Percentiles rank a stretch among this genome's conserved stretches.
These are phyloP conservation scores for Adineta ricciae DNA, from an alignment of 2,888 invertebrate genomes.

Conservation along the genomic window DNA sequence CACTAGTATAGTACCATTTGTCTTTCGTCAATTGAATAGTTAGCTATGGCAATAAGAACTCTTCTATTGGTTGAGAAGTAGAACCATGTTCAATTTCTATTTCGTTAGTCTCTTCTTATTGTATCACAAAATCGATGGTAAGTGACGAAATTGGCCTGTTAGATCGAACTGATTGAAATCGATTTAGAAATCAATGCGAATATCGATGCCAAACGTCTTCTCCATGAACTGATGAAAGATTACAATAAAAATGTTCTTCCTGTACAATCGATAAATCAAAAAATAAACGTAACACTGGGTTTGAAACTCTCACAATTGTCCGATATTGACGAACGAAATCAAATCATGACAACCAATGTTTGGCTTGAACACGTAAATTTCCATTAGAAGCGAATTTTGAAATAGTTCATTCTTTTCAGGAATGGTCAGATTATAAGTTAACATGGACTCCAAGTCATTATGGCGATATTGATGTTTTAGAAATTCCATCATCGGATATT, in stretches of 20 bases:
- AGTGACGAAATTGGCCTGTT: background rate
- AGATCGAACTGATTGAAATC: background rate
- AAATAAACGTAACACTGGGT: constrained; percentile 26
- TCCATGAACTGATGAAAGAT: constrained; percentile 29
- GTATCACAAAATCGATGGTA: background rate
- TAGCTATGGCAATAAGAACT: background rate
- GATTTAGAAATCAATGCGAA: constrained; percentile 13
- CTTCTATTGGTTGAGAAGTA: background rate
- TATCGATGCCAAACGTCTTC: constrained; percentile 31
- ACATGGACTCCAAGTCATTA: constrained; percentile 89
- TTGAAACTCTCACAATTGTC: constrained; percentile 32
- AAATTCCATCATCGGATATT: constrained; percentile 89
- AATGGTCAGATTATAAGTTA: constrained; percentile 73
- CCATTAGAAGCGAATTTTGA: background rate
- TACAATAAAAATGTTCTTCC: constrained; percentile 30
- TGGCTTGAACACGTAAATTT: constrained; percentile 75
- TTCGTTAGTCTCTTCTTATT: background rate
- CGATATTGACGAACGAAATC: constrained; percentile 66
- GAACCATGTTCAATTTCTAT: background rate
- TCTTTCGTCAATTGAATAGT: background rate
- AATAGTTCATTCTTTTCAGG: background rate
- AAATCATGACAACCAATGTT: constrained; percentile 94
- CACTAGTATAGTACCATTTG: background rate
- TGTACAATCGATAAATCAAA: constrained; percentile 24
- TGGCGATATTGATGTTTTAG: constrained; percentile 81